A percentile compares a stretch with the other conserved stretches of the same genome.
phyloP scores from a whole-genome alignment of 2,797 vertebrate genomes.

The Ptychobarbus kaznakovi region DNA sequence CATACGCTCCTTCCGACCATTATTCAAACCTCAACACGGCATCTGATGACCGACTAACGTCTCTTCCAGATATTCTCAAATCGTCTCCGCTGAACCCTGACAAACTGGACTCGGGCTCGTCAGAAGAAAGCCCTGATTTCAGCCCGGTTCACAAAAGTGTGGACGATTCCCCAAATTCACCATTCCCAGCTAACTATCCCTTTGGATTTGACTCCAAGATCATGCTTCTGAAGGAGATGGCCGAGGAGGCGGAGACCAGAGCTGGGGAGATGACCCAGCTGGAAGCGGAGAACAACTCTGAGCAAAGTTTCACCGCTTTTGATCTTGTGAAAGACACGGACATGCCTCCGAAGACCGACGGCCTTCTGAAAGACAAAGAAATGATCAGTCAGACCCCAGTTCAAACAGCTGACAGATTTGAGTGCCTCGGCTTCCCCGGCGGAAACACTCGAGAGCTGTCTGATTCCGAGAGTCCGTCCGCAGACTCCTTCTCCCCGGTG shows the following conservation, averaged over 20 bases:
- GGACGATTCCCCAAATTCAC: slow-evolving; percentile 79
- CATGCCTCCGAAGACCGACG: slow-evolving; percentile 47
- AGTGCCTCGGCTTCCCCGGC: slow-evolving; percentile 70
- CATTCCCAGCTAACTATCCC: slow-evolving; percentile 79
- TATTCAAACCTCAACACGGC: background rate
- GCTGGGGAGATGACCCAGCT: slow-evolving; percentile 62
- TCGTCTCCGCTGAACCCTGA: slow-evolving; percentile 85
- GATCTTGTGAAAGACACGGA: slow-evolving; percentile 92
- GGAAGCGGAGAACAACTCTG: slow-evolving; percentile 74
- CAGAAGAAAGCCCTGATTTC: slow-evolving; percentile 78
- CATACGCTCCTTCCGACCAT: slow-evolving; percentile 32
- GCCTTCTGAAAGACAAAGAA: slow-evolving; percentile 66
- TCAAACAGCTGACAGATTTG: slow-evolving; percentile 67
- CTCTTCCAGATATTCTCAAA: slow-evolving; percentile 92
- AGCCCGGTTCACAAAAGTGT: slow-evolving; percentile 75
- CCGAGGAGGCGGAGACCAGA: slow-evolving; percentile 75
- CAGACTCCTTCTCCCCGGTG: slow-evolving; percentile 81
- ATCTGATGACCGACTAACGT: slow-evolving; percentile 78
- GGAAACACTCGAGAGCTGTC: slow-evolving; percentile 72
- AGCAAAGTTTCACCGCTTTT: slow-evolving; percentile 86
- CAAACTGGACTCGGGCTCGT: slow-evolving; percentile 77
- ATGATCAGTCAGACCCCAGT: slow-evolving; percentile 67
- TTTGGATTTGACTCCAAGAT: slow-evolving; percentile 84
- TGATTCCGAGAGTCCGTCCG: slow-evolving; percentile 78
- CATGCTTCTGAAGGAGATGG: slow-evolving; percentile 77